Base-by-base conservation (phyloP, 2,888 invertebrate genomes). In the Hypsopygia costalis region DNA sequence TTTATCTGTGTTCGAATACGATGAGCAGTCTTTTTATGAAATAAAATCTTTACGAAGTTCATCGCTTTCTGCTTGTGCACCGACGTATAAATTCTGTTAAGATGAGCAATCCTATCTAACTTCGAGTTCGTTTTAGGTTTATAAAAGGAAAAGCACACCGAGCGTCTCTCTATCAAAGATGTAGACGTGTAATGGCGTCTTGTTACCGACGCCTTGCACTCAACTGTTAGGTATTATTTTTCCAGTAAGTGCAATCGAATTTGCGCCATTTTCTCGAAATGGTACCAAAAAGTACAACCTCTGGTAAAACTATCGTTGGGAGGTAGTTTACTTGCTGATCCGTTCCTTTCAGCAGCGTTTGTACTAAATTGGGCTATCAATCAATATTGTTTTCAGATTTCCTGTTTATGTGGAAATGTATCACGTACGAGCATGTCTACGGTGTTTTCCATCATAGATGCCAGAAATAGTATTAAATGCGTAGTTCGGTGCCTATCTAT, bases 331-430 rank as follows among this genome's bases (percentile, higher is more conserved):
- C 51, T 48, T 40, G 40, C 29, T 37, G 48, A 40, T 36, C 16
- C 46, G 44, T 49, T 54, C 62, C 59, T 62, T 62, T 53, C 59
- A 63, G 51, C 57, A 33, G 20, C 11, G n/a, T 60, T 46, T 45
- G 49, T 47, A 59, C 50, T 57, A 69, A 70, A 74, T 74, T 73
- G 67, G 63, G 63, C 53, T 62, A 74, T 77, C 72, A 74, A 76
- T 77, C 75, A 76, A 73, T 70, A 75, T 70, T 67, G 67, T 61
- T 67, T 66, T 58, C 56, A 46, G 62, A 60, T 66, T 48, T 60
- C 46, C 56, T 65, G 66, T 66, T 66, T 73, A 61, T 60, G 62
- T 59, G 51, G 49, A 62, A 60, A 67, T 57, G 56, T 57, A 52
- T 60, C 51, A 56, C 52, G 55, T 46, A 42, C 51, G 55, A 59